These are phyloP conservation scores for Papilio protenor DNA, from an alignment of 2,888 invertebrate genomes.

Conservation along the genomic window DNA sequence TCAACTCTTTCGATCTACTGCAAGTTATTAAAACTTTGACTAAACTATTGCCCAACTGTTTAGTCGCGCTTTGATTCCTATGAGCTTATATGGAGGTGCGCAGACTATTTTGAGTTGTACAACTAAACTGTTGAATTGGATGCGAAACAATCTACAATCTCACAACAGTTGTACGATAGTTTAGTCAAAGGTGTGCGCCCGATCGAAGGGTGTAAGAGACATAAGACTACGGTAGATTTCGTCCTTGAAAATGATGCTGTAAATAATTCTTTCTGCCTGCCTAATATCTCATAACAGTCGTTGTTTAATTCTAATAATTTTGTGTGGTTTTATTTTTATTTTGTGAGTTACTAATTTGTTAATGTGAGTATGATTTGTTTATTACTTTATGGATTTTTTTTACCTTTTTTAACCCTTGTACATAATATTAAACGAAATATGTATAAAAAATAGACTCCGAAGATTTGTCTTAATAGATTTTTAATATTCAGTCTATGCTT, in stretches of 20 bases:
- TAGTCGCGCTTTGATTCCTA: no score
- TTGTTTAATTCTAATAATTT: slow-evolving; percentile 36
- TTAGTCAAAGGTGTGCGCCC: no score
- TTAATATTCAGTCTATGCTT: background rate
- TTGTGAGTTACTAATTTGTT: slow-evolving; percentile 40
- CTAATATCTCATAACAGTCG: background rate
- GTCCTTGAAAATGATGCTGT: background rate
- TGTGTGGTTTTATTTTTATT: slow-evolving; percentile 46
- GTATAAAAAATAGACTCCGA: slow-evolving; percentile 3
- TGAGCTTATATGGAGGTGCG: no score
- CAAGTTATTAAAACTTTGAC: no score
- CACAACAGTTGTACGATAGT: no score
- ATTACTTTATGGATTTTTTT: slow-evolving; percentile 38
- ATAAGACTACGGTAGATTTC: background rate
- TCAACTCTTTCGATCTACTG: background rate
- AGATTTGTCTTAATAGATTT: slow-evolving; percentile 8
- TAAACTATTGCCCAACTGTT: no score
- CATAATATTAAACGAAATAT: slow-evolving; percentile 9
- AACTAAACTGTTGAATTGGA: no score
- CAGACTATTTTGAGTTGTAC: no score
- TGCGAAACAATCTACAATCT: no score
- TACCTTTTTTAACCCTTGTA: background rate
- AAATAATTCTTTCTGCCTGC: slow-evolving; percentile 13
- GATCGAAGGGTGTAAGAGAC: no score
- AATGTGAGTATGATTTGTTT: slow-evolving; percentile 39